Conservation (phyloP, 1,140 invertebrate genomes). For the Hycleus phaleratus region DNA sequence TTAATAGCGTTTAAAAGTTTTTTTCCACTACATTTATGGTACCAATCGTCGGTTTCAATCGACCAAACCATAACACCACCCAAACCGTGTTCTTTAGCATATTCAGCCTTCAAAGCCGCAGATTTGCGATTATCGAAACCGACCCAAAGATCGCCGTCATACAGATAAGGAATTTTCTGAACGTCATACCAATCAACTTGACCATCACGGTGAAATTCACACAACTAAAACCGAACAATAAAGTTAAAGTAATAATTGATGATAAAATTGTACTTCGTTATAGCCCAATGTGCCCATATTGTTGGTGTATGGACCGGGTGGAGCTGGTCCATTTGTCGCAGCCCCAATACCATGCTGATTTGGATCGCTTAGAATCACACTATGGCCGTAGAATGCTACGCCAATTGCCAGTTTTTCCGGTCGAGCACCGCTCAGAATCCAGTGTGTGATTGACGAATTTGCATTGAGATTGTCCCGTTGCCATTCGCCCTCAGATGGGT, state of each 20-base stretch:
- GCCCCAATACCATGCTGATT: conserved; percentile 41
- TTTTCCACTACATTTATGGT: no score
- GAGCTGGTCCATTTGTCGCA: conserved; percentile 40
- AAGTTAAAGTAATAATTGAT: no score
- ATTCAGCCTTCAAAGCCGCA: conserved; percentile 42
- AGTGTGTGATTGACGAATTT: no score
- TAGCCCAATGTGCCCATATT: conserved; percentile 52
- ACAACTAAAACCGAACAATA: neutral
- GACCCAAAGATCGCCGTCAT: conserved; percentile 58
- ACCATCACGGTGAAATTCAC: conserved; percentile 26
- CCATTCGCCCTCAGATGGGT: no score
- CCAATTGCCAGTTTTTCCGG: conserved; percentile 40
- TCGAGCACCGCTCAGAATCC: no score
- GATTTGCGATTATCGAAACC: conserved; percentile 59
- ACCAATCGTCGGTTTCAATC: conserved; percentile 64
- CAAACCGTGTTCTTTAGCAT: neutral
- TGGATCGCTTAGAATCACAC: conserved; percentile 46
- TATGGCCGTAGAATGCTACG: conserved; percentile 52
- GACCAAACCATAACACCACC: conserved; percentile 43
- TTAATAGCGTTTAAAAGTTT: no score
- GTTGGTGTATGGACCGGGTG: conserved; percentile 47
- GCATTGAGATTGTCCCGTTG: no score
- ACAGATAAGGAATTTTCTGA: conserved; percentile 55
- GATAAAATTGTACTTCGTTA: conserved; percentile 43
- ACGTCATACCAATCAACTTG: conserved; percentile 44